phyloP scores from a whole-genome alignment of 2,113 vertebrate species.

The Sinocyclocheilus anshuiensis region DNA sequence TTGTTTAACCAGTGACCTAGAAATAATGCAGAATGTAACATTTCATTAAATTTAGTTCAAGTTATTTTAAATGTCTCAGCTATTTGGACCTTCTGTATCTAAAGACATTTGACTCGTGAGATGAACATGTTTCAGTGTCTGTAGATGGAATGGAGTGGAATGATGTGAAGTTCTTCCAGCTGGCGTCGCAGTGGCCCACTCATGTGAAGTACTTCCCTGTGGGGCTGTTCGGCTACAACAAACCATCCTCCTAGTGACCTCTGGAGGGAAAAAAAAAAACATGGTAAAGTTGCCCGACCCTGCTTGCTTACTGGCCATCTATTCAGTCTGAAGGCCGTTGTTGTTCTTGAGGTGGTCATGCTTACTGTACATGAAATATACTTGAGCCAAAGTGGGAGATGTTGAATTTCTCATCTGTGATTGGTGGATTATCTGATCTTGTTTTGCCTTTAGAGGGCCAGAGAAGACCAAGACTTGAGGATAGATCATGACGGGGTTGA shows the following conservation, averaged over 20 bases:
- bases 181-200: slow-evolving; percentile 79
- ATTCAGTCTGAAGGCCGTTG: not conserved
- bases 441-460: not conserved
- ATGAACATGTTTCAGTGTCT: slow-evolving; percentile 67
- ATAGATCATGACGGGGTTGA: not conserved
- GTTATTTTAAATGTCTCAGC: not conserved
- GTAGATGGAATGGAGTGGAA: slow-evolving; percentile 82
- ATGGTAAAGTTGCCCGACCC: not conserved
- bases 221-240: slow-evolving; percentile 75
- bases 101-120: not conserved
- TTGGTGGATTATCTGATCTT: not conserved
- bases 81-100: not conserved
- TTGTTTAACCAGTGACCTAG: no score
- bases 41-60: no score
- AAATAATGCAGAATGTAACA: no score
- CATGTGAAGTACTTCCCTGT: slow-evolving; percentile 82
- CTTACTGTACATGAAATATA: not conserved
- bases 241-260: slow-evolving; percentile 64
- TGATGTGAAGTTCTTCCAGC: slow-evolving; percentile 71
- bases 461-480: not conserved
- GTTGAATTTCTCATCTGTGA: not conserved
- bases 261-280: not conserved
- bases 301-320: slow-evolving; percentile 5
- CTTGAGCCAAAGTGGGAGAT: not conserved
- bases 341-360: not conserved